These are phyloP conservation scores for Zoanthus gigantus DNA, from an alignment of 92 coral and sea anemone species.

Conservation along the genomic window DNA sequence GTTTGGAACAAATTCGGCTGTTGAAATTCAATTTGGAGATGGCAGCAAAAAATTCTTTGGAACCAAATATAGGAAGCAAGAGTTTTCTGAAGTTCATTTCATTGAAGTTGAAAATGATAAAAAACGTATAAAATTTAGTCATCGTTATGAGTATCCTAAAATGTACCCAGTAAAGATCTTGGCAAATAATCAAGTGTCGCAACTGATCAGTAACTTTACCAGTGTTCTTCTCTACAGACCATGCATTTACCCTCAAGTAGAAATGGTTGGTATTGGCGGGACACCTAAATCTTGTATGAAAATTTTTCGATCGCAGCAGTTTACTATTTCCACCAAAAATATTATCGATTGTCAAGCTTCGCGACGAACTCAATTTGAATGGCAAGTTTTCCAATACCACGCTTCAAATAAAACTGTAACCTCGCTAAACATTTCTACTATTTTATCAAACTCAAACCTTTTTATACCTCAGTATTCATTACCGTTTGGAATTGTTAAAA, in stretches of 20 bases:
- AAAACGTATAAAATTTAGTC: conserved; percentile 28
- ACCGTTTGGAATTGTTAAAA: conserved; percentile 53
- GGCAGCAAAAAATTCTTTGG: conserved; percentile 43
- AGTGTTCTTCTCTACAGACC: conserved; percentile 51
- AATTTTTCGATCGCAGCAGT: conserved; percentile 39
- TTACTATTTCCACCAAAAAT: conserved; percentile 42
- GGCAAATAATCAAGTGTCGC: conserved; percentile 69
- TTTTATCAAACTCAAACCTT: conserved; percentile 43
- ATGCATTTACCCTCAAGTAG: conserved; percentile 64
- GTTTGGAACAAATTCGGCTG: conserved; percentile 52
- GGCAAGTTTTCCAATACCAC: conserved; percentile 54
- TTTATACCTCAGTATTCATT: conserved; percentile 64
- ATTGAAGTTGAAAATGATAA: conserved; percentile 3
- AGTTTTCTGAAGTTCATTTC: conserved; percentile 33
- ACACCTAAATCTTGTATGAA: conserved; percentile 31
- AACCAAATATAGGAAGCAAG: conserved; percentile 22
- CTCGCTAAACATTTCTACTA: conserved; percentile 47
- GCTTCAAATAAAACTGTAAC: conserved; percentile 35
- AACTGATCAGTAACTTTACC: neutral
- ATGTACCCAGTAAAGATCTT: conserved; percentile 28
- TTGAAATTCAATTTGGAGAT: conserved; percentile 68
- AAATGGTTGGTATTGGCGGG: conserved; percentile 55
- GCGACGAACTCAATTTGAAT: conserved; percentile 59
- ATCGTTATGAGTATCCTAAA: conserved; percentile 22
- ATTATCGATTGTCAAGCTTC: conserved; percentile 70